Percentiles rank a stretch among this genome's conserved stretches.
Evolutionary conservation across 2,113 vertebrate genomes (phyloP).

Genomic region (Nothobranchius kuhntae): DNA sequence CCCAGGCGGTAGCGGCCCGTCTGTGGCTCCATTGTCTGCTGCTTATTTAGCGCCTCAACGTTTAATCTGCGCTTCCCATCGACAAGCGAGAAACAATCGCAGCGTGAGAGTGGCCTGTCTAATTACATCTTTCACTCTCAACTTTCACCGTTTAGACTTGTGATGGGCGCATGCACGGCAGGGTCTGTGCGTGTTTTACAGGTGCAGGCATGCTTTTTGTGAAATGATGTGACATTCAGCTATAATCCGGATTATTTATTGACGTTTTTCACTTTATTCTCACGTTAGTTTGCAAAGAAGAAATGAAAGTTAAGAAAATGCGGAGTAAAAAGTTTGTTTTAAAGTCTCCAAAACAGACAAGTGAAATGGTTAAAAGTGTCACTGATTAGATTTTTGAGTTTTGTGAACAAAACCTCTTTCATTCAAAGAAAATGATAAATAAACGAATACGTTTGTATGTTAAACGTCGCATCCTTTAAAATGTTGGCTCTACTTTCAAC

Average conservation of each 20-base stretch:
- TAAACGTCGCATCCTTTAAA: neutral
- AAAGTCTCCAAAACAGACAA: slow-evolving; percentile 51
- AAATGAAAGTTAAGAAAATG: slow-evolving; percentile 1
- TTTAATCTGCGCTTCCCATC: slow-evolving; percentile 64
- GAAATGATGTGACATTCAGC: neutral
- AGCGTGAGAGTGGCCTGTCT: slow-evolving; percentile 60
- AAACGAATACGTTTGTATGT: slow-evolving; percentile 13
- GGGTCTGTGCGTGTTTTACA: slow-evolving; percentile 10
- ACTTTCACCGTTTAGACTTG: slow-evolving; percentile 52
- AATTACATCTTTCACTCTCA: slow-evolving; percentile 66
- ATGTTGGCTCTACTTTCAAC: too few relatives aligned
- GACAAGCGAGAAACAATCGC: slow-evolving; percentile 65
- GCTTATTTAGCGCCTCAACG: slow-evolving; percentile 61
- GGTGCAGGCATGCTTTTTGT: slow-evolving; percentile 14
- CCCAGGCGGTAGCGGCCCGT: slow-evolving; percentile 61
- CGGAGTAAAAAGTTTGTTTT: slow-evolving; percentile 33
- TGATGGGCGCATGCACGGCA: slow-evolving; percentile 18
- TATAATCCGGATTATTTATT: slow-evolving; percentile 1
- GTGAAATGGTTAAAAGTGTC: slow-evolving; percentile 54
- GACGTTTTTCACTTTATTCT: neutral
- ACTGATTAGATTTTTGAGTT: slow-evolving; percentile 22
- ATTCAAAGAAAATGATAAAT: neutral
- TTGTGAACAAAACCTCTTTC: slow-evolving; percentile 49
- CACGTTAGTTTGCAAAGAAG: slow-evolving; percentile 10
- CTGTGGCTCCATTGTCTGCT: slow-evolving; percentile 66